A percentile compares a stretch with the other conserved stretches of the same genome.
phyloP scores from a whole-genome alignment of 2,113 vertebrate genomes.

The Ramphastos sulfuratus region DNA sequence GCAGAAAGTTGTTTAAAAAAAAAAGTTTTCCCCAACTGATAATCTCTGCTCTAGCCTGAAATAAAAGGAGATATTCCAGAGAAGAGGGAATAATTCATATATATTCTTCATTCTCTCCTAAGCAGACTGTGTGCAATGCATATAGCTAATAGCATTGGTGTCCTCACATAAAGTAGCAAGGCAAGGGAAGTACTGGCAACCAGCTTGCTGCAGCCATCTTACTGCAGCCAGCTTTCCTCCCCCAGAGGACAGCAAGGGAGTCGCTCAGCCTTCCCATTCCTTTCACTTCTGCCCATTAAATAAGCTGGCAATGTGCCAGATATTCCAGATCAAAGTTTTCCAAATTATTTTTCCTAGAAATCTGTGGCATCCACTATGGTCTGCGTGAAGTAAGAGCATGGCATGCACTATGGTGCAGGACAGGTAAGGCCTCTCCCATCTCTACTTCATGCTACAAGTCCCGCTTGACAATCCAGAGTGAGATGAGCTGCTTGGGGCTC shows the following conservation, averaged over 20 bases:
- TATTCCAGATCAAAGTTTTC: not conserved
- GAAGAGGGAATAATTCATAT: not conserved
- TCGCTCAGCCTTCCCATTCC: fast-evolving
- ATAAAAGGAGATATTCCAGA: not conserved
- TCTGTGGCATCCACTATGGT: not conserved
- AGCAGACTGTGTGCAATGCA: not conserved
- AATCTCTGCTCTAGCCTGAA: not conserved
- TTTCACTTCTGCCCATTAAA: not conserved
- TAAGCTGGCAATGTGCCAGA: not conserved
- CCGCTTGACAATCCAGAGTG: not conserved
- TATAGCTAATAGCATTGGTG: not conserved
- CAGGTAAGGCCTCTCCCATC: not conserved
- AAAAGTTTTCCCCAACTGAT: not conserved
- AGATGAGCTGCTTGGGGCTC: not conserved
- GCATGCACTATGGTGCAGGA: not conserved
- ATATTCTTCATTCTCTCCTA: not conserved
- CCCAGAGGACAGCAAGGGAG: not conserved
- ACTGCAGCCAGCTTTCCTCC: not conserved
- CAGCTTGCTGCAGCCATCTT: not conserved
- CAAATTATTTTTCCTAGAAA: not conserved
- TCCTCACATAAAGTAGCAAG: not conserved
- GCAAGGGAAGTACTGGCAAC: not conserved
- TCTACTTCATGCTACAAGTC: not conserved
- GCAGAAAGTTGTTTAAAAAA: not conserved
- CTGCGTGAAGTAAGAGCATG: not conserved